Evolutionary conservation across 2,888 invertebrate genomes (phyloP), one percentile per base, ranked within the genome.

Genomic region (Chromoteleia sp.): DNA sequence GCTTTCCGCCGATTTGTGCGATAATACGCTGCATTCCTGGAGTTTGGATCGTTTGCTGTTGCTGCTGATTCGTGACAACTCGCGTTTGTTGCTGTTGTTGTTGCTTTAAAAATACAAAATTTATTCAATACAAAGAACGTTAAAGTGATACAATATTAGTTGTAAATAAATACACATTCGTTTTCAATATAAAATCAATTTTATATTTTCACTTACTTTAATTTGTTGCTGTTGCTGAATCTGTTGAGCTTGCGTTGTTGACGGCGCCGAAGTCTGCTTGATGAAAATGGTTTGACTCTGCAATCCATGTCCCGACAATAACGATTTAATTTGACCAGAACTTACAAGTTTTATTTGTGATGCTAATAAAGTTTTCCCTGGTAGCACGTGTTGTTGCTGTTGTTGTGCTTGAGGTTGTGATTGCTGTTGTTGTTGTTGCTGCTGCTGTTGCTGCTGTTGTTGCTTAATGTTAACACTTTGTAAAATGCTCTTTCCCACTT

Each of bases 171-270:
- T 25, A 41, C 25, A n/a, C n/a, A n/a, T n/a, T n/a, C n/a, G n/a
- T n/a, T n/a, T n/a, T n/a, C n/a, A n/a, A n/a, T n/a, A 5, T 21
- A 48, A 48, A 48, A 17, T 17, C 7, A 14, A 25, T 17, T 10
- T 36, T 8, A 45, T 2, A 1, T 19, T 45, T 30, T 15, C 21
- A 33, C 30, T 0, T 50, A 84, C 84, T 58, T 84, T 85, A 29
- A 92, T 92, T 85, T 93, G 93, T 73, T 93, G 92, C 83, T 92
- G 92, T 68, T 92, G 92, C 78, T 92, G 92, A 17, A 89, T 88
- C 25, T 89, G 84, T 52, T 91, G 91, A 50, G 89, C 86, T 10
- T 89, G 84, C 1, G 89, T 87, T 17, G 86, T 85, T 2, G 87
- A 83, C 0, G 90, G 86, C 2, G 90, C 85, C 1, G 91, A 87